phyloP scores from a whole-genome alignment of 2,797 vertebrate genomes.

The Setipinna tenuifilis region DNA sequence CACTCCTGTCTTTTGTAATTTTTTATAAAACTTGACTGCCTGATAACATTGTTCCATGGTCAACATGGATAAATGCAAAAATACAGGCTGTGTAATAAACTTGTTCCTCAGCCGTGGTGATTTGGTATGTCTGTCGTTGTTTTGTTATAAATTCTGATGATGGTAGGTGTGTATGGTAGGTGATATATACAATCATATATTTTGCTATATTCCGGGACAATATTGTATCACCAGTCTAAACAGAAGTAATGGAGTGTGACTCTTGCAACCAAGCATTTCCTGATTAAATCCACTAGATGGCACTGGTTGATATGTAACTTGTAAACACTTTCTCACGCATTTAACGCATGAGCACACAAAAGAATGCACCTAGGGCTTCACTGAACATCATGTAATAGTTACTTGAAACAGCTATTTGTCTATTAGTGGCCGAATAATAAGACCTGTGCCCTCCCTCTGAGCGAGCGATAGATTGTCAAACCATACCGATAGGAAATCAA shows the following conservation, averaged over 20 bases:
- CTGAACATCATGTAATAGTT: not conserved
- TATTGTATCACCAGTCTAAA: not conserved
- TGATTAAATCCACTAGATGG: not conserved
- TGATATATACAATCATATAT: not conserved
- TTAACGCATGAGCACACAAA: constrained; percentile 5
- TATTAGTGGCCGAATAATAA: not conserved
- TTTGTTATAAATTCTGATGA: too few relatives aligned
- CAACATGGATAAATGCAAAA: not conserved
- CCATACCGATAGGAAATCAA: not conserved
- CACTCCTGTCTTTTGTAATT: constrained; percentile 87
- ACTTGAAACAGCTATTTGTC: not conserved
- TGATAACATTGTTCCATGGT: not conserved
- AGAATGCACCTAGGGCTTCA: constrained; percentile 7
- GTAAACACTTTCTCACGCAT: not conserved
- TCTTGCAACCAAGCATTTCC: not conserved
- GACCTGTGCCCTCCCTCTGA: not conserved
- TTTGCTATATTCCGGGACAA: not conserved
- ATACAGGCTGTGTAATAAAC: not conserved
- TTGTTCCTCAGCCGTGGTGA: not conserved
- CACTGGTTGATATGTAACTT: constrained; percentile 16
- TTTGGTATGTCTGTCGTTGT: not conserved
- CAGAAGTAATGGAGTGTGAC: not conserved
- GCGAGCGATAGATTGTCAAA: not conserved
- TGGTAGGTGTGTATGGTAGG: too few relatives aligned
- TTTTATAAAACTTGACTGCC: not conserved